Evolutionary conservation across 2,797 vertebrate genomes (phyloP).

Genomic region (Lerista edwardsae): DNA sequence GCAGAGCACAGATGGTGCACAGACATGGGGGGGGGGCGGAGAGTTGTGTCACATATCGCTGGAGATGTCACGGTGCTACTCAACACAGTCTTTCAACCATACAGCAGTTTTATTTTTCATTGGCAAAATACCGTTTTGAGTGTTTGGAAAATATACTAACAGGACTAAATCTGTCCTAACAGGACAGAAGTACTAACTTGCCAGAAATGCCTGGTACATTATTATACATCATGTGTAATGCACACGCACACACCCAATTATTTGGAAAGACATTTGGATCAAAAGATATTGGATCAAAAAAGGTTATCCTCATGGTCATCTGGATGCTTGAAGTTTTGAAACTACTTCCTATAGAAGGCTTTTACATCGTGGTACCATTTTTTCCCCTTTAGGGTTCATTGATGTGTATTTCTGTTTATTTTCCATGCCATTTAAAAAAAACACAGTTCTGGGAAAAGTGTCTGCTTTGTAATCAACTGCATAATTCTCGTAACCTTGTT

Average conservation of each 20-base stretch:
- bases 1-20: neutral
- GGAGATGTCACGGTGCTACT: neutral
- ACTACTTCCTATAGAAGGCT: neutral
- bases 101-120: neutral
- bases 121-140: neutral
- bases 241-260: neutral
- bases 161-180: neutral
- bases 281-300: conserved; percentile 5
- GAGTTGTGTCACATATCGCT: neutral
- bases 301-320: neutral
- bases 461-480: neutral
- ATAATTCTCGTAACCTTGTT: conserved; percentile 4
- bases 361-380: neutral
- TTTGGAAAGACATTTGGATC: neutral
- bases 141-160: neutral
- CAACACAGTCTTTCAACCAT: neutral
- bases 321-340: neutral
- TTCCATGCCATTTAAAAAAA: neutral
- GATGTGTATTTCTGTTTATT: conserved; percentile 1
- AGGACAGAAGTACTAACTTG: neutral
- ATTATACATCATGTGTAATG: neutral
- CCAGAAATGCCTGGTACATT: neutral
- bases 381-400: neutral
- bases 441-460: neutral
- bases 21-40: neutral